Evolutionary conservation across 2,113 vertebrate genomes (phyloP).

Genomic region (Ammodytes dubius): DNA sequence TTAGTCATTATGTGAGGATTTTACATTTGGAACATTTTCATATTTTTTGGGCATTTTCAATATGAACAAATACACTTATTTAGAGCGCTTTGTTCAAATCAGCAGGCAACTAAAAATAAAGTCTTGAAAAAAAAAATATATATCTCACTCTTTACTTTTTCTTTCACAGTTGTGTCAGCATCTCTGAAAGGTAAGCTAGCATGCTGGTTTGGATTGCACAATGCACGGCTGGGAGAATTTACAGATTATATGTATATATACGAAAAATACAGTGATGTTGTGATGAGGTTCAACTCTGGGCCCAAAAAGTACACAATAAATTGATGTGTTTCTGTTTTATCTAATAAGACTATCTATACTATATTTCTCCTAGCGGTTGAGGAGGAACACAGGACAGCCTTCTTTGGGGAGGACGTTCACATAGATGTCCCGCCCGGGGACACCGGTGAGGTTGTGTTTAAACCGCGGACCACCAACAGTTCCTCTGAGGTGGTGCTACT

Average conservation of each 20-base stretch:
- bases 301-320: background rate
- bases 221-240: background rate
- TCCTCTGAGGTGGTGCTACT: conserved; percentile 60
- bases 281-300: background rate
- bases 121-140: conserved; percentile 21
- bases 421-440: conserved; percentile 63
- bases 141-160: conserved; percentile 12
- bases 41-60: background rate
- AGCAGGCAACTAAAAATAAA: background rate
- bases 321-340: background rate
- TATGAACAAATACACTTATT: conserved; percentile 47
- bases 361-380: conserved; percentile 56
- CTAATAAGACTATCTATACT: background rate
- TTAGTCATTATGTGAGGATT: conserved; percentile 32
- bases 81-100: conserved; percentile 4
- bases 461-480: conserved; percentile 38
- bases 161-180: conserved; percentile 63
- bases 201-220: background rate
- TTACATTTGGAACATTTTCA: conserved; percentile 64
- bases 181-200: conserved; percentile 69
- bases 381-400: conserved; percentile 74
- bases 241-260: background rate
- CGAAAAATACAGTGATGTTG: background rate
- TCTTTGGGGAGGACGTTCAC: conserved; percentile 83
- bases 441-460: conserved; percentile 74